phyloP scores from a whole-genome alignment of 2,113 vertebrate genomes.

The Cettia cetti region DNA sequence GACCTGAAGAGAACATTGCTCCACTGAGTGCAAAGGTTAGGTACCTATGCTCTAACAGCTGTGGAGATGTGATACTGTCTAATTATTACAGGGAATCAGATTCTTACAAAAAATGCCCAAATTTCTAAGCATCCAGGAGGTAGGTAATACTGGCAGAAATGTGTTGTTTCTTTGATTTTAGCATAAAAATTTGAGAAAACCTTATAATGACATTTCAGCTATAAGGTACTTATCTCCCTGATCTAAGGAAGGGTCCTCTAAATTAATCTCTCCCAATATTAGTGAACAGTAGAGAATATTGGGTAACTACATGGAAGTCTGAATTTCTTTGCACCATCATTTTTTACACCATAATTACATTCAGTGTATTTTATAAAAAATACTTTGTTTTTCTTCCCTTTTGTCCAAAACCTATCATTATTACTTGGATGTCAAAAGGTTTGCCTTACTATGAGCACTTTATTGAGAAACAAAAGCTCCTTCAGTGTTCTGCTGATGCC shows the following conservation, averaged over 20 bases:
- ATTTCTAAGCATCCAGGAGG: neutral
- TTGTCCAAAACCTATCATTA: neutral
- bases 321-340: neutral
- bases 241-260: neutral
- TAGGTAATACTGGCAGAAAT: neutral
- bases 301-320: neutral
- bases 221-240: neutral
- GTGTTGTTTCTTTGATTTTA: neutral
- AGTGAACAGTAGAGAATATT: neutral
- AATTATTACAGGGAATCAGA: neutral
- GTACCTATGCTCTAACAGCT: neutral
- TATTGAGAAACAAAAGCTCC: neutral
- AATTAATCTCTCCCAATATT: neutral
- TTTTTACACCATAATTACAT: neutral
- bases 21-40: slow-evolving; percentile 43
- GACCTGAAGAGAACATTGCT: slow-evolving; percentile 7
- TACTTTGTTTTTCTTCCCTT: neutral
- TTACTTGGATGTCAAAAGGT: neutral
- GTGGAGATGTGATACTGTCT: neutral
- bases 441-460: neutral
- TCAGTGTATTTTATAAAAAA: neutral
- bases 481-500: neutral
- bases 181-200: neutral
- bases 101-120: neutral
- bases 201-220: neutral